Conservation (phyloP, 2,797 vertebrate species). For the Lithobates sylvaticus region DNA sequence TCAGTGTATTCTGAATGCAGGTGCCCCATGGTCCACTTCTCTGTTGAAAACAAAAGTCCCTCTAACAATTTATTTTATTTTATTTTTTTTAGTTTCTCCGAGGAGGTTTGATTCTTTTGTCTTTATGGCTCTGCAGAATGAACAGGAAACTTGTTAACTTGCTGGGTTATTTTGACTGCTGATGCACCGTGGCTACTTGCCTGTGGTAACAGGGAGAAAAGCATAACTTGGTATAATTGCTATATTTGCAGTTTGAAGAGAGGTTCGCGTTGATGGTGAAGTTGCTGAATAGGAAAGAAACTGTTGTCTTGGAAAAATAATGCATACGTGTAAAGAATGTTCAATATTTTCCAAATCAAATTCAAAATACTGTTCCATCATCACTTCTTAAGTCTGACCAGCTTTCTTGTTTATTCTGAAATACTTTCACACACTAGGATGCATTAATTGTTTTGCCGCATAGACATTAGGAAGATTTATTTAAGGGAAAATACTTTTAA, state of each 20-base stretch:
- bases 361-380: conserved; percentile 36
- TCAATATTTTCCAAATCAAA: conserved; percentile 7
- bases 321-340: conserved; percentile 79
- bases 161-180: conserved; percentile 94
- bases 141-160: conserved; percentile 98
- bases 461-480: no score
- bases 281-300: conserved; percentile 93
- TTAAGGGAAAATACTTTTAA: no score
- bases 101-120: conserved; percentile 88
- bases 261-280: conserved; percentile 86
- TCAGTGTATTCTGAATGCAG: no score
- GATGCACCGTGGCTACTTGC: conserved; percentile 95
- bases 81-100: conserved; percentile 82
- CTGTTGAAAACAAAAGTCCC: no score
- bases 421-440: neutral
- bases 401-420: conserved; percentile 12
- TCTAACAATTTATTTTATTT: neutral
- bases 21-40: no score
- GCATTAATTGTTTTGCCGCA: neutral
- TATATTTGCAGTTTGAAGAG: conserved; percentile 93
- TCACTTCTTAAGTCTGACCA: conserved; percentile 17
- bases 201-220: conserved; percentile 96
- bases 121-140: conserved; percentile 85
- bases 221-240: conserved; percentile 98
- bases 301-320: conserved; percentile 91